Percentiles rank a stretch among this genome's conserved stretches.
phyloP scores from a whole-genome alignment of 2,113 vertebrate genomes.

The Sprattus sprattus region DNA sequence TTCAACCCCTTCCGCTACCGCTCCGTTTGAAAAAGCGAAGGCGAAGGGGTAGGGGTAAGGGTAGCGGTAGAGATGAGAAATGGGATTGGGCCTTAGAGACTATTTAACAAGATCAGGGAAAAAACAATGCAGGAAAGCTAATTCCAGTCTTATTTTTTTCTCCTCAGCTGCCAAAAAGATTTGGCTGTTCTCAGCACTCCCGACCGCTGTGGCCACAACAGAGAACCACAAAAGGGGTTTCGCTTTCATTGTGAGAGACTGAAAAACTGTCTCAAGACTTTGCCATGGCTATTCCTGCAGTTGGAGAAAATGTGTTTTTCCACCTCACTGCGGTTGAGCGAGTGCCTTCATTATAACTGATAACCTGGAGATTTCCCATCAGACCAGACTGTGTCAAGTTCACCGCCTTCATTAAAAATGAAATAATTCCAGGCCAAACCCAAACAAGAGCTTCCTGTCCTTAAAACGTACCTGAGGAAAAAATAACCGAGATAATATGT shows the following conservation, averaged over 20 bases:
- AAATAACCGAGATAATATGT: background rate
- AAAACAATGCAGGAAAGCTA: background rate
- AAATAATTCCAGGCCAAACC: constrained; percentile 1
- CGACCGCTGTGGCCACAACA: background rate
- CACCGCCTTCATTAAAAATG: background rate
- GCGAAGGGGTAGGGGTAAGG: too few relatives aligned
- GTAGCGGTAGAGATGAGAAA: too few relatives aligned
- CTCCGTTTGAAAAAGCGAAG: too few relatives aligned
- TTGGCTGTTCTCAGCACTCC: background rate
- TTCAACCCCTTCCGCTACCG: too few relatives aligned
- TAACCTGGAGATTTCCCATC: constrained; percentile 6
- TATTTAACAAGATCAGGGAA: background rate
- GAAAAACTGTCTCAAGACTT: background rate
- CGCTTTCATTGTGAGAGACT: background rate
- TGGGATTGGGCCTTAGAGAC: too few relatives aligned
- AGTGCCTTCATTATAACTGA: background rate
- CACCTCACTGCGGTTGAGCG: background rate
- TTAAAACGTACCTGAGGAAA: background rate
- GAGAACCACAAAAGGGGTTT: background rate
- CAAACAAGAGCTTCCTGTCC: constrained; percentile 5
- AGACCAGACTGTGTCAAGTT: background rate
- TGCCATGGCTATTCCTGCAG: background rate
- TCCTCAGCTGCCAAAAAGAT: background rate
- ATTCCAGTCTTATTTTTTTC: background rate
- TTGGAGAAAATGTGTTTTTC: constrained; percentile 4